Percentiles rank a stretch among this genome's conserved stretches.
These are phyloP conservation scores for Ditylenchus weischeri DNA, from an alignment of 2,888 invertebrate genomes.

Conservation along the genomic window DNA sequence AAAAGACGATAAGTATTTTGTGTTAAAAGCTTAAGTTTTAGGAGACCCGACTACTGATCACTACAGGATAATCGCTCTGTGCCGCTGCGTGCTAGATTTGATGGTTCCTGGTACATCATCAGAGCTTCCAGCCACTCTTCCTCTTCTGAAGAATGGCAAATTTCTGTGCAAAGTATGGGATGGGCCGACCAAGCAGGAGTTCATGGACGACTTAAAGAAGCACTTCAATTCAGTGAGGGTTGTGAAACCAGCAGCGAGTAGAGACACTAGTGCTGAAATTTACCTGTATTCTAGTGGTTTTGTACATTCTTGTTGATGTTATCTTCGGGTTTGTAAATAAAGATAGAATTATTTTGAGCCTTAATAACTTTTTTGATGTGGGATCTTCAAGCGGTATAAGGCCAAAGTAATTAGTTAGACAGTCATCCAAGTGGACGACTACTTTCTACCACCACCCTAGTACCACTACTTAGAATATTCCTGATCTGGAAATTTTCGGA, in stretches of 20 bases:
- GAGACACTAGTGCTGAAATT: conserved; percentile 55
- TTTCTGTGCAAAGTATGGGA: conserved; percentile 58
- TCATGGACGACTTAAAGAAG: conserved; percentile 41
- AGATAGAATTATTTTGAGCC: neutral
- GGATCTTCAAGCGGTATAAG: too few relatives aligned
- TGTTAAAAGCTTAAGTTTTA: neutral
- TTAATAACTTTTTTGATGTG: neutral
- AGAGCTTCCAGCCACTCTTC: conserved; percentile 16
- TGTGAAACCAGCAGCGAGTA: conserved; percentile 56
- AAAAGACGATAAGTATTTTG: neutral
- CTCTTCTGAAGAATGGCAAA: conserved; percentile 30
- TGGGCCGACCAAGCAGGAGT: conserved; percentile 40
- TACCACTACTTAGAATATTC: too few relatives aligned
- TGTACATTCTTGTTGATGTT: neutral
- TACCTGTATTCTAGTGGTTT: conserved; percentile 40
- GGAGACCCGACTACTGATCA: conserved; percentile 27
- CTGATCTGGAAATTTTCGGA: too few relatives aligned
- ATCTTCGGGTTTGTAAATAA: neutral
- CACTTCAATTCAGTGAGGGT: conserved; percentile 42
- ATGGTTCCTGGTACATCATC: conserved; percentile 1
- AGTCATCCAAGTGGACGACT: too few relatives aligned
- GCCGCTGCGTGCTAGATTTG: conserved; percentile 21
- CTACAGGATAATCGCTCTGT: conserved; percentile 28
- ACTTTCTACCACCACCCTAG: too few relatives aligned
- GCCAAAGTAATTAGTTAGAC: too few relatives aligned